Conservation (phyloP, 2,888 invertebrate species). For the Drosophila limbata region DNA sequence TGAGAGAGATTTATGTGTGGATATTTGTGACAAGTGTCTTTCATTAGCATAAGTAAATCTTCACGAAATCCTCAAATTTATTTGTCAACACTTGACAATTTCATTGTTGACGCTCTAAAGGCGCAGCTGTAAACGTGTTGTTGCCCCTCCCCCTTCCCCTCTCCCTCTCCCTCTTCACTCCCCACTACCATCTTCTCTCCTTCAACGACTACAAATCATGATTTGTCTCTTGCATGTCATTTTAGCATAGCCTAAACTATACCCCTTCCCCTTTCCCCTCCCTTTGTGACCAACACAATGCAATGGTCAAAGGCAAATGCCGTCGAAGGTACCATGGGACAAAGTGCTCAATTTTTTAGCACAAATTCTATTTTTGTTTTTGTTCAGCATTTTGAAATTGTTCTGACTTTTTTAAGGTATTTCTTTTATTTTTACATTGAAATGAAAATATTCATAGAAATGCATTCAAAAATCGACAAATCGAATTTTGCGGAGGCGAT, state of each 20-base stretch:
- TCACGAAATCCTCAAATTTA: constrained; percentile 82
- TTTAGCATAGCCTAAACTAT: constrained; percentile 46
- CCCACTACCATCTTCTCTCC: neutral
- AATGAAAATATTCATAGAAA: too few relatives aligned
- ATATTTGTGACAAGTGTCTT: constrained; percentile 80
- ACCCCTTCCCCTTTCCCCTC: neutral
- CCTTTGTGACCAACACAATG: constrained; percentile 46
- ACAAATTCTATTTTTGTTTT: neutral
- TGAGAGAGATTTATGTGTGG: constrained; percentile 46
- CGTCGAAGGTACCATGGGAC: constrained; percentile 1
- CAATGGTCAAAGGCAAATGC: constrained; percentile 45
- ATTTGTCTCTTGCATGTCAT: constrained; percentile 70
- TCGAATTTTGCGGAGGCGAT: too few relatives aligned
- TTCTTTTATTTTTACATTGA: too few relatives aligned
- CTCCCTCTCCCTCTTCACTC: neutral
- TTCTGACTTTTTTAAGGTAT: neutral
- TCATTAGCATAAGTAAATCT: constrained; percentile 82
- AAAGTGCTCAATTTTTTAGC: neutral
- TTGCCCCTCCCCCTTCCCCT: too few relatives aligned
- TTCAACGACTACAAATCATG: constrained; percentile 74
- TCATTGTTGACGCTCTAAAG: constrained; percentile 73
- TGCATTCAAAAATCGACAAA: too few relatives aligned
- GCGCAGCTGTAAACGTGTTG: constrained; percentile 66
- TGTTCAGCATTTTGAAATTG: neutral
- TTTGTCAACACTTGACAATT: constrained; percentile 84